Evolutionary conservation across 2,113 vertebrate genomes (phyloP).

Genomic region (Xenopus tropicalis): DNA sequence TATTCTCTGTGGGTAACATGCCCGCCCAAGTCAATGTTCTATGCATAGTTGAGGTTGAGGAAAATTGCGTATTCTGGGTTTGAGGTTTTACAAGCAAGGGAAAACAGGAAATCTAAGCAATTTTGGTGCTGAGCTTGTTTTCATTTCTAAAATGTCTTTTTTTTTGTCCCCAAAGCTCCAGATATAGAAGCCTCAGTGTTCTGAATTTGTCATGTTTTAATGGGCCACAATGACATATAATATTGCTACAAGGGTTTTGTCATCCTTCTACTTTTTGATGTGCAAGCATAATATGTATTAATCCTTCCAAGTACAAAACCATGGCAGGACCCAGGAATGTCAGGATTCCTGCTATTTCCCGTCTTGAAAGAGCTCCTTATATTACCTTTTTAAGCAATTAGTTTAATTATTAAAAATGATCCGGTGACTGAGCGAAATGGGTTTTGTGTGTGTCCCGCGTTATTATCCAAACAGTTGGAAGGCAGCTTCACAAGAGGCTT

Average conservation of each 20-base stretch:
- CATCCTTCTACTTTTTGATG: neutral
- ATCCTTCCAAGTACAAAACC: too few species aligned
- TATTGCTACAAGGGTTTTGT: neutral
- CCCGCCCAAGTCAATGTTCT: constrained; percentile 7
- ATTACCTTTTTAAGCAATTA: neutral
- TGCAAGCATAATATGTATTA: neutral
- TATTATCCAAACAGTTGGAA: constrained; percentile 42
- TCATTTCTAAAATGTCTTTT: constrained; percentile 1
- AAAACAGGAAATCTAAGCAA: constrained; percentile 28
- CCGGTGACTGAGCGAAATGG: constrained; percentile 12
- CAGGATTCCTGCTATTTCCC: neutral
- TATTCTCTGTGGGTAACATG: neutral
- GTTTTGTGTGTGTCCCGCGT: constrained; percentile 44
- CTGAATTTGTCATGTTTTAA: neutral
- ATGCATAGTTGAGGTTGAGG: constrained; percentile 9
- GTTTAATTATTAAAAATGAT: constrained; percentile 14
- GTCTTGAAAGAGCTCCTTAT: neutral
- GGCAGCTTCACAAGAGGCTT: constrained; percentile 51
- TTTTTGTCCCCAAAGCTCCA: constrained; percentile 1
- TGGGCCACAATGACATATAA: neutral
- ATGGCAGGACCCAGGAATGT: neutral
- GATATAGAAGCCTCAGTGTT: neutral
- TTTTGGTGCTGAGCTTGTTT: constrained; percentile 7
- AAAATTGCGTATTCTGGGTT: constrained; percentile 8
- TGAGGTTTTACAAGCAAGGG: constrained; percentile 10